Evolutionary conservation across 1,140 invertebrate genomes (phyloP).

Genomic region (Megalonaias nervosa): DNA sequence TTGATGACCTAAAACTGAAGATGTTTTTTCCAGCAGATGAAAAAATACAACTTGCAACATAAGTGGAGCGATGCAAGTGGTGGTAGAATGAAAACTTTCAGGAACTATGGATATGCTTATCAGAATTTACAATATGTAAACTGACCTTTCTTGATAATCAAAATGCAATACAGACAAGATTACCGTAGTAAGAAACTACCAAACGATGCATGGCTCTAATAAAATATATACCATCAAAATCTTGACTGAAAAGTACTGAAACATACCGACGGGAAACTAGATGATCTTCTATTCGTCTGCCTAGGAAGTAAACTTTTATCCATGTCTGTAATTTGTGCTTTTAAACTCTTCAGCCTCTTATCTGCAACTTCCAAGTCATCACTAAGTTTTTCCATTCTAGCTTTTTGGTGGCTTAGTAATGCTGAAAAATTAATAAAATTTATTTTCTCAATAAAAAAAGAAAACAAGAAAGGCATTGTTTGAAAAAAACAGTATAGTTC

Average conservation of each 20-base stretch:
- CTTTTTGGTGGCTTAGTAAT: conserved; percentile 34
- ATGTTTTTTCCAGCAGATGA: no score
- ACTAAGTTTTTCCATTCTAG: conserved; percentile 27
- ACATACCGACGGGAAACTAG: conserved; percentile 32
- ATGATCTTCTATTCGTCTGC: conserved; percentile 11
- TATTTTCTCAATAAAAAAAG: neutral
- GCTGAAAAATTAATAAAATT: conserved; percentile 15
- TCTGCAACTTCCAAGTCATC: conserved; percentile 24
- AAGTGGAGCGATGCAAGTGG: no score
- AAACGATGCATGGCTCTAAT: no score
- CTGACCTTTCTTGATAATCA: no score
- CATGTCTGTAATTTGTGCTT: conserved; percentile 17
- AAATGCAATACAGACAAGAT: no score
- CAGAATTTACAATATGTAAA: no score
- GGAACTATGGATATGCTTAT: no score
- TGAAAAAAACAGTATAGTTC: neutral
- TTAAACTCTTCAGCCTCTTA: conserved; percentile 15
- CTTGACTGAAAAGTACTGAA: neutral
- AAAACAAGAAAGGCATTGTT: neutral
- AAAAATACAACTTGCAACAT: no score
- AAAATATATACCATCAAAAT: no score
- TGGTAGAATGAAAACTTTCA: no score
- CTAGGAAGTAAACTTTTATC: conserved; percentile 1
- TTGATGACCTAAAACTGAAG: no score
- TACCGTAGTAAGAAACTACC: no score